phyloP scores from a whole-genome alignment of 2,113 vertebrate species.

The Plecturocebus donacophilus region DNA sequence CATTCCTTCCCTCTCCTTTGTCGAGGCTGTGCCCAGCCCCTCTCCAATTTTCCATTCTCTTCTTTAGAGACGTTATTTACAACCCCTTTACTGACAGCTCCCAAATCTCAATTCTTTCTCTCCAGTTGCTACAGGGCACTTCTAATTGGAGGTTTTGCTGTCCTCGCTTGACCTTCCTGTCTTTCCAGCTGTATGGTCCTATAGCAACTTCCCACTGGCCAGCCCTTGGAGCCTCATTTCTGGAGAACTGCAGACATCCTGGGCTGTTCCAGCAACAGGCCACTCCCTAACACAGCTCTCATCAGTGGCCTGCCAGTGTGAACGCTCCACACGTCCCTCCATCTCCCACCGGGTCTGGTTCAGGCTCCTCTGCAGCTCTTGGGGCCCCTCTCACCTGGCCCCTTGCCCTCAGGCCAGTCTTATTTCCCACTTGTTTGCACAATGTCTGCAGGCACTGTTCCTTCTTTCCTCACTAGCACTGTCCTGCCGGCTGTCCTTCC shows the following conservation, averaged over 20 bases:
- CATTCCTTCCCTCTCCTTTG: neutral
- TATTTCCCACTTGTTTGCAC: neutral
- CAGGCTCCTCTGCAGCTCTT: neutral
- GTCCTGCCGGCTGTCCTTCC: neutral
- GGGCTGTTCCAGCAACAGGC: neutral
- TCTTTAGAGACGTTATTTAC: neutral
- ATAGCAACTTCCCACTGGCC: neutral
- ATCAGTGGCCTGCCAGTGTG: neutral
- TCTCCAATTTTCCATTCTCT: neutral
- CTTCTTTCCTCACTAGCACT: neutral
- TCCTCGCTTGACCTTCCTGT: neutral
- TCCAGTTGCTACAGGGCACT: neutral
- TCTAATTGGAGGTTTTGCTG: neutral
- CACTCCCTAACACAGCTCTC: neutral
- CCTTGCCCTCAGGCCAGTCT: neutral
- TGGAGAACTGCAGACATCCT: neutral
- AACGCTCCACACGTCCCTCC: neutral
- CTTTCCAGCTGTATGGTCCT: neutral
- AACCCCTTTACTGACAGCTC: neutral
- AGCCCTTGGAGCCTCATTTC: neutral
- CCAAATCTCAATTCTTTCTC: neutral
- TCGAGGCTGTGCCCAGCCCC: neutral
- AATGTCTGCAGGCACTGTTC: neutral
- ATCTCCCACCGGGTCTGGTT: neutral
- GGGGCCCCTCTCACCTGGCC: neutral